phyloP scores from a whole-genome alignment of 2,888 invertebrate genomes.

The Lithodes maja region DNA sequence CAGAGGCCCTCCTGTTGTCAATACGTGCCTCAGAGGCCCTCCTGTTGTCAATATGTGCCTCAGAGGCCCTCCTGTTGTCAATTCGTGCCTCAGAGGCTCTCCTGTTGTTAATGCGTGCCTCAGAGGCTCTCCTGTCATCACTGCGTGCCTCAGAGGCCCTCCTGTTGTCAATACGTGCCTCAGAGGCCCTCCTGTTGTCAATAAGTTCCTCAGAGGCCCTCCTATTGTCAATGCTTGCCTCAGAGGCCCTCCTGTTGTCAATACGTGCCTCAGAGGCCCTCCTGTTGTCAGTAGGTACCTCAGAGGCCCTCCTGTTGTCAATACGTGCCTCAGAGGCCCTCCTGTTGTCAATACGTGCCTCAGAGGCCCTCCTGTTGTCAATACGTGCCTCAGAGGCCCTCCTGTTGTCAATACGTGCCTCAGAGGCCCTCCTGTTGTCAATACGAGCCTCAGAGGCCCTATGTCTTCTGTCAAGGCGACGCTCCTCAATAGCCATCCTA shows the following conservation, averaged over 20 bases:
- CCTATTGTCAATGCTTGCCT: constrained; percentile 1
- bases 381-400: not conserved
- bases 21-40: too few species aligned
- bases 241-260: not conserved
- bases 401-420: constrained; percentile 13
- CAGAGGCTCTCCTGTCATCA: not conserved
- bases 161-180: constrained; percentile 11
- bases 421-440: constrained; percentile 19
- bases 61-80: too few species aligned
- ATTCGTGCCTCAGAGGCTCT: too few species aligned
- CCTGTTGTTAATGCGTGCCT: not conserved
- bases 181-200: not conserved
- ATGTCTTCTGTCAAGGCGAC: constrained; percentile 18
- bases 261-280: too few species aligned
- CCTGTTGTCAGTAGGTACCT: too few species aligned
- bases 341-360: constrained; percentile 8
- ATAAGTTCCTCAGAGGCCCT: not conserved
- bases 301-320: constrained; percentile 14
- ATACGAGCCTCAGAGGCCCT: not conserved
- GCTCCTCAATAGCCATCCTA: not conserved
- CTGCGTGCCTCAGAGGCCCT: not conserved
- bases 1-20: not conserved
- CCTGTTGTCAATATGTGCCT: too few species aligned
- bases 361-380: too few species aligned
- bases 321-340: not conserved